Evolutionary conservation across 2,113 vertebrate genomes (phyloP), one percentile per base, ranked within the genome.

Genomic region (Quiscalus mexicanus): DNA sequence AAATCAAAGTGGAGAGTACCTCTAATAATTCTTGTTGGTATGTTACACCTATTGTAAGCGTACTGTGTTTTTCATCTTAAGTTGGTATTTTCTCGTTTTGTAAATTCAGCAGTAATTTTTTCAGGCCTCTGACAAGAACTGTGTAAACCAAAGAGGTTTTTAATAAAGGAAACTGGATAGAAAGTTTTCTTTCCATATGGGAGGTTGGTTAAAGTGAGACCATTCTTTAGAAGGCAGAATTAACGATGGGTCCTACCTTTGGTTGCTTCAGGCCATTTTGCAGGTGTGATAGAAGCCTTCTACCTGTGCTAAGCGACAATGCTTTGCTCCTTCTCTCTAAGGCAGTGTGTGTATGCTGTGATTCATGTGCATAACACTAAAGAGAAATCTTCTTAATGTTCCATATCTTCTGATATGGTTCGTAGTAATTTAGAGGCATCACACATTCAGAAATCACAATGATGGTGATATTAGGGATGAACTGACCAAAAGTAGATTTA

Each of bases 211-310:
- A 24, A 88, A 83, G 65, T 41, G 10, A 60, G 33, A 22, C 12
- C 4, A 1, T 64, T 84, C 12, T 89, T 87, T 39, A 75, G 47
- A 81, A 84, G 24, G 35, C 6, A 68, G 59, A 62, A 58, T 81
- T 84, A 92, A 63, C 42, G 50, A 2, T 42, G 31, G 41, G 60
- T 84, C 44, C 56, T 33, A 24, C 16, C 55, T 77, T 68, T 59
- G 52, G 13, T 65, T 79, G 19, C 47, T 71, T 80, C 45, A 39
- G 49, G 55, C 12, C 0, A 0, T 70, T 69, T 62, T 59, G 68
- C 92, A 93, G 89, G 87, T 91, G 87, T 89, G 64, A 89, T 28
- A 47, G 70, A 90, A 90, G 45, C 75, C 33, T 90, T 84, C 90
- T 47, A 49, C 63, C 14, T 41, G 41, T 49, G 45, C 47, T 73